These are phyloP conservation scores for Ladona fulva DNA, from an alignment of 1,140 invertebrate species.

Conservation along the genomic window DNA sequence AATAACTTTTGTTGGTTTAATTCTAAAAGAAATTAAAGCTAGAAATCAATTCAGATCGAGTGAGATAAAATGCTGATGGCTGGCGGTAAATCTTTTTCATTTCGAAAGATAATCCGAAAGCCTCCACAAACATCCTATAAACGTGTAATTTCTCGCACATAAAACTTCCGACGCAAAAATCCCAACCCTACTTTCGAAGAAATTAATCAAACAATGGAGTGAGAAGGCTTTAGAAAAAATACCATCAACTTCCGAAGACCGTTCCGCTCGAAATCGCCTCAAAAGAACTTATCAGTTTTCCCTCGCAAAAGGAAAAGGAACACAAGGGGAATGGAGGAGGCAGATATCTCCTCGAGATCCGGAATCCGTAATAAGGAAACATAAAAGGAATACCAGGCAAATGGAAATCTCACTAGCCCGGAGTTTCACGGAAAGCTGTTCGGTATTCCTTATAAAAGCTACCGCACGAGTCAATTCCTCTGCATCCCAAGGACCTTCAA, in stretches of 20 bases:
- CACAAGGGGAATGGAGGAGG: neutral
- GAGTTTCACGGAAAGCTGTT: neutral
- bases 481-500: neutral
- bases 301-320: neutral
- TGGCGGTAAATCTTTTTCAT: no score
- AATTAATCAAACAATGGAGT: neutral
- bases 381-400: conserved; percentile 6
- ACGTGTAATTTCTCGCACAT: no score
- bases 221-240: neutral
- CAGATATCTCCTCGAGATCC: neutral
- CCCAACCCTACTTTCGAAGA: no score
- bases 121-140: no score
- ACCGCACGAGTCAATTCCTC: conserved; percentile 2
- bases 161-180: no score
- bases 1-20: no score
- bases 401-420: neutral
- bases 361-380: conserved; percentile 5
- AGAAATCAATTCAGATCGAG: no score
- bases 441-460: conserved; percentile 9
- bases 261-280: neutral
- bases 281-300: conserved; percentile 3
- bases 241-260: neutral
- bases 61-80: no score
- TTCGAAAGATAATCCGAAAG: no score
- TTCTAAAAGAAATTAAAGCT: no score